phyloP scores from a whole-genome alignment of 2,888 invertebrate species.

The Drosophila macrothrix region DNA sequence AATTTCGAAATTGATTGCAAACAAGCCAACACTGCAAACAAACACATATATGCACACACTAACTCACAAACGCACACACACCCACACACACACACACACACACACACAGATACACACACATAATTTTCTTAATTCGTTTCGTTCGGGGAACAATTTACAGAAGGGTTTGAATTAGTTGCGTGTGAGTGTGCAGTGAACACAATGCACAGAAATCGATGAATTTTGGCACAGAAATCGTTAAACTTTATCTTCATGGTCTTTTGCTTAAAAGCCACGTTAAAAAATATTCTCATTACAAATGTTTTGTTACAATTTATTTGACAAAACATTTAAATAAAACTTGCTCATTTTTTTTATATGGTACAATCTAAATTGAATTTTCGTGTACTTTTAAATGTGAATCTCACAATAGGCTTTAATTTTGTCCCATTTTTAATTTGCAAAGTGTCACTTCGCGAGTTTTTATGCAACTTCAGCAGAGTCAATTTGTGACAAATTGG shows the following conservation, averaged over 20 bases:
- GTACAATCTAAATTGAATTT: slow-evolving; percentile 7
- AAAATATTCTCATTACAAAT: not conserved
- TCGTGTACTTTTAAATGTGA: slow-evolving; percentile 23
- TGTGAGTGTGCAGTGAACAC: slow-evolving; percentile 30
- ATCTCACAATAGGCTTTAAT: slow-evolving; percentile 14
- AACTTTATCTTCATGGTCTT: not conserved
- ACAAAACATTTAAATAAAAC: not conserved
- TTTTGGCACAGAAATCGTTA: slow-evolving; percentile 45
- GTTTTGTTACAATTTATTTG: slow-evolving; percentile 4
- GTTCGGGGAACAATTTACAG: slow-evolving; percentile 75
- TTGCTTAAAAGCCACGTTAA: not conserved
- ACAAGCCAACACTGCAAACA: slow-evolving; percentile 46
- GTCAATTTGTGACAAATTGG: slow-evolving; percentile 53
- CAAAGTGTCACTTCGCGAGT: slow-evolving; percentile 40
- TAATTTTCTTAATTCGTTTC: slow-evolving; percentile 29
- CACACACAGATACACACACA: slow-evolving; percentile 11
- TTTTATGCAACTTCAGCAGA: slow-evolving; percentile 78
- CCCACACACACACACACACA: not conserved
- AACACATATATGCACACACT: slow-evolving; percentile 1
- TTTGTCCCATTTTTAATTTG: slow-evolving; percentile 13
- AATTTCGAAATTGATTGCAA: slow-evolving; percentile 43
- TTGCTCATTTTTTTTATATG: not conserved
- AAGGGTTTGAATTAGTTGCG: slow-evolving; percentile 70
- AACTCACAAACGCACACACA: not conserved
- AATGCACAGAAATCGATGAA: slow-evolving; percentile 81